These are phyloP conservation scores for Acanthornis magna DNA, from an alignment of 2,797 vertebrate genomes.

Conservation along the genomic window DNA sequence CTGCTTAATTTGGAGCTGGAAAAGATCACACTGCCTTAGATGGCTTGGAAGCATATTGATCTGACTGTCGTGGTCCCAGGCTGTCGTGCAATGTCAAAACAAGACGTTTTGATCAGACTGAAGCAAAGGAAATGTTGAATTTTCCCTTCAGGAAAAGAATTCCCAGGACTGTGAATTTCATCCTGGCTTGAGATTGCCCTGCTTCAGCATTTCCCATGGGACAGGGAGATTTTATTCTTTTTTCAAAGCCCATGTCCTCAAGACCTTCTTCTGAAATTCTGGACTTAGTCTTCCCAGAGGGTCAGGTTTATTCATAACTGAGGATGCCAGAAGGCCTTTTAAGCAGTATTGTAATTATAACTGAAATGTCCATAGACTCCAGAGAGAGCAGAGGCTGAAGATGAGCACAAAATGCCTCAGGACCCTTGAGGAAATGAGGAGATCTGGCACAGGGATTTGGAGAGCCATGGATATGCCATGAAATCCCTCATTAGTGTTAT, in stretches of 20 bases:
- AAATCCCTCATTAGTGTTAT: neutral
- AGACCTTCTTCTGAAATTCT: neutral
- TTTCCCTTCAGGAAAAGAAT: slow-evolving; percentile 15
- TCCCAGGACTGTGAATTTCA: neutral
- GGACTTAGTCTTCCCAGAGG: neutral
- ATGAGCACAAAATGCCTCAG: neutral
- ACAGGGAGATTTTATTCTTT: neutral
- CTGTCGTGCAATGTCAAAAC: neutral
- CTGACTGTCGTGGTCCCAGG: slow-evolving; percentile 5
- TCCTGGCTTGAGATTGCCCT: neutral
- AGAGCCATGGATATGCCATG: neutral
- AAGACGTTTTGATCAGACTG: neutral
- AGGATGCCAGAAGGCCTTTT: neutral
- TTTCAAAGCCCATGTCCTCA: neutral
- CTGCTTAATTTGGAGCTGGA: neutral
- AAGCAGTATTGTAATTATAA: neutral
- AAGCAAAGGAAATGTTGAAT: neutral
- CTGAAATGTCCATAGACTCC: neutral
- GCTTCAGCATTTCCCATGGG: neutral
- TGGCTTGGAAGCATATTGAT: slow-evolving; percentile 41
- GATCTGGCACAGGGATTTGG: neutral
- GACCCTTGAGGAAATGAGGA: neutral
- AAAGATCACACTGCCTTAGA: slow-evolving; percentile 24
- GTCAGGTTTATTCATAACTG: neutral
- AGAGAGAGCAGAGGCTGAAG: neutral